Evolutionary conservation across 2,113 vertebrate genomes (phyloP).

Genomic region (Etheostoma spectabile): DNA sequence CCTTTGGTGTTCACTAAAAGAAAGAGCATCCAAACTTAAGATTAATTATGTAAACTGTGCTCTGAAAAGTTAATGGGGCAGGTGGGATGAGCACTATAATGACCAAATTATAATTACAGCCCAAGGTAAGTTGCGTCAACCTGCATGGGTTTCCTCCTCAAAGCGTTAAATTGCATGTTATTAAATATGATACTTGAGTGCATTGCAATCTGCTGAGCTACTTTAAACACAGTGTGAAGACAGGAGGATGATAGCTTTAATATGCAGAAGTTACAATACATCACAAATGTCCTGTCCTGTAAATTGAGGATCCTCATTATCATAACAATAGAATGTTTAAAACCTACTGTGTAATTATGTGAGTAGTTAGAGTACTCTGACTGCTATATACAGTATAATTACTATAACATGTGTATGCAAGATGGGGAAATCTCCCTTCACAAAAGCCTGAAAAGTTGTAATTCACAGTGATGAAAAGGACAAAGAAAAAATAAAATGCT

Average conservation of each 20-base stretch:
- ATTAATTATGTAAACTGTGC: slow-evolving; percentile 39
- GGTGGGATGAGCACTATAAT: slow-evolving; percentile 28
- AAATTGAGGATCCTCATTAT: slow-evolving; percentile 36
- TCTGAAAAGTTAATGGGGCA: slow-evolving; percentile 37
- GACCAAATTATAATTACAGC: slow-evolving; percentile 59
- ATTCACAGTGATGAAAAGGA: slow-evolving; percentile 12
- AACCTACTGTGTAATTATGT: slow-evolving; percentile 32
- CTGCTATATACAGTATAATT: slow-evolving; percentile 31
- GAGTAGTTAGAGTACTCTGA: slow-evolving; percentile 29
- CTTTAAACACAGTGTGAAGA: slow-evolving; percentile 10
- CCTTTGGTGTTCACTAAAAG: neutral
- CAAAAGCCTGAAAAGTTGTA: neutral
- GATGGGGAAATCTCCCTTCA: slow-evolving; percentile 3
- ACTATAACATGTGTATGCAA: slow-evolving; percentile 4
- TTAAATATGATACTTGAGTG: slow-evolving; percentile 59
- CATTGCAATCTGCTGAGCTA: slow-evolving; percentile 20
- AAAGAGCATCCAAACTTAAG: neutral
- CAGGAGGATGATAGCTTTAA: neutral
- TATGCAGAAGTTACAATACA: slow-evolving; percentile 4
- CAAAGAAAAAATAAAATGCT: neutral
- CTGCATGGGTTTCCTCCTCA: slow-evolving; percentile 48
- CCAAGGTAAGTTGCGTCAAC: slow-evolving; percentile 43
- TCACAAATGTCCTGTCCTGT: slow-evolving; percentile 7
- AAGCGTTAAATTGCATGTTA: slow-evolving; percentile 65
- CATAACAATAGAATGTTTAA: slow-evolving; percentile 18